Conservation (phyloP, 2,797 vertebrate species). For the Heteromormyrus szaboi region DNA sequence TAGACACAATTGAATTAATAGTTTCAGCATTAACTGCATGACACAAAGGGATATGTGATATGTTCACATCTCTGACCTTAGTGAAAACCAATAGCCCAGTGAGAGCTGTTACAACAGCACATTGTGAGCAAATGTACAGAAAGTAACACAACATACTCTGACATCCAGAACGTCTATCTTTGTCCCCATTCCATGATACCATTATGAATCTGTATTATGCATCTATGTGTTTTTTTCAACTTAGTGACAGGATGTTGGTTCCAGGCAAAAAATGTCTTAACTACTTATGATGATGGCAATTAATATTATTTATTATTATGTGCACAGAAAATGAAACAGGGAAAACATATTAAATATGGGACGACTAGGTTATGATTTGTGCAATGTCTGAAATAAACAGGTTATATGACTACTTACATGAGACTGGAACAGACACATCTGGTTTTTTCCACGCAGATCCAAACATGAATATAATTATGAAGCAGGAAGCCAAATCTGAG, state of each 20-base stretch:
- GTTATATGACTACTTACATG: background rate
- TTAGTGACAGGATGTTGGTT: background rate
- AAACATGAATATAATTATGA: conserved; percentile 1
- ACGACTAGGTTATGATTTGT: background rate
- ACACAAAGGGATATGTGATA: background rate
- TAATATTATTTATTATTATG: background rate
- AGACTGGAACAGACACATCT: background rate
- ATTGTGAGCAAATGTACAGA: background rate
- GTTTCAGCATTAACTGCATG: background rate
- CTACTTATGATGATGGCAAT: background rate
- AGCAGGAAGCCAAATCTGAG: background rate
- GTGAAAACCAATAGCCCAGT: background rate
- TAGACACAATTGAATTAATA: background rate
- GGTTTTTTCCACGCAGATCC: background rate
- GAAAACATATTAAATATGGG: background rate
- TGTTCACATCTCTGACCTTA: background rate
- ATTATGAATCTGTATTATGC: background rate
- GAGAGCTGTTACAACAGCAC: background rate
- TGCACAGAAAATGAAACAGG: background rate
- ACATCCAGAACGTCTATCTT: background rate
- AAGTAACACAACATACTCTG: background rate
- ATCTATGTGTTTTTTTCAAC: background rate
- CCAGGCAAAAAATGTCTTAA: background rate
- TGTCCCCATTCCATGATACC: background rate
- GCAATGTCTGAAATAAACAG: background rate